Conservation (phyloP, 2,888 invertebrate species). For the Lasioglossum lativentre region DNA sequence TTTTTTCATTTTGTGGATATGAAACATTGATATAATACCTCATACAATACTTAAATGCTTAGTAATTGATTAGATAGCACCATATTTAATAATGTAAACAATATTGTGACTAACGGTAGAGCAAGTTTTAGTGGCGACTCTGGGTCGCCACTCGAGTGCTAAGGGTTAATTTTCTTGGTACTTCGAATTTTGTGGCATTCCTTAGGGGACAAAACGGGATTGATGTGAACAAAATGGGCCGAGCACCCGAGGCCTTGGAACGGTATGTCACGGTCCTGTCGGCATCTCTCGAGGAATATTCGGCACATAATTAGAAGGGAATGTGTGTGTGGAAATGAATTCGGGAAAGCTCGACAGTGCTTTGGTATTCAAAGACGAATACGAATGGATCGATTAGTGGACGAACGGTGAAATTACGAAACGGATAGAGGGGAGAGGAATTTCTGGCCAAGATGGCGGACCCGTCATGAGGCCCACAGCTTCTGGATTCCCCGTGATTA, state of each 20-base stretch:
- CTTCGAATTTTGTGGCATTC: too few species aligned
- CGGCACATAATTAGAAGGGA: background rate
- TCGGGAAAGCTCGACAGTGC: background rate
- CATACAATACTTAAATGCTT: too few species aligned
- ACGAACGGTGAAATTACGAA: background rate
- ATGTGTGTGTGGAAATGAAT: background rate
- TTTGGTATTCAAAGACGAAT: background rate
- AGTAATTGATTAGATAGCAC: too few species aligned
- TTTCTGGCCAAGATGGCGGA: slow-evolving; percentile 66
- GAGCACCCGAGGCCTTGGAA: background rate
- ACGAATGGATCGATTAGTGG: background rate
- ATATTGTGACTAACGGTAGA: too few species aligned
- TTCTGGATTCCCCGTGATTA: slow-evolving; percentile 78
- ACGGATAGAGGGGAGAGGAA: slow-evolving; percentile 34
- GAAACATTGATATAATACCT: too few species aligned
- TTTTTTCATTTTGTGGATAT: too few species aligned
- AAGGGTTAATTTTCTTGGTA: too few species aligned
- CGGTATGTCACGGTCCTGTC: background rate
- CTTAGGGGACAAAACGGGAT: too few species aligned
- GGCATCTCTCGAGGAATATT: background rate
- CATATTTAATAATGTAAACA: too few species aligned
- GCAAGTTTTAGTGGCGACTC: too few species aligned
- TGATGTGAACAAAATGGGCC: background rate
- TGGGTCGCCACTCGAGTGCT: too few species aligned
- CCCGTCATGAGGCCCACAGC: slow-evolving; percentile 67